Conservation (phyloP, 2,797 vertebrate genomes). For the Coregonus sp. region DNA sequence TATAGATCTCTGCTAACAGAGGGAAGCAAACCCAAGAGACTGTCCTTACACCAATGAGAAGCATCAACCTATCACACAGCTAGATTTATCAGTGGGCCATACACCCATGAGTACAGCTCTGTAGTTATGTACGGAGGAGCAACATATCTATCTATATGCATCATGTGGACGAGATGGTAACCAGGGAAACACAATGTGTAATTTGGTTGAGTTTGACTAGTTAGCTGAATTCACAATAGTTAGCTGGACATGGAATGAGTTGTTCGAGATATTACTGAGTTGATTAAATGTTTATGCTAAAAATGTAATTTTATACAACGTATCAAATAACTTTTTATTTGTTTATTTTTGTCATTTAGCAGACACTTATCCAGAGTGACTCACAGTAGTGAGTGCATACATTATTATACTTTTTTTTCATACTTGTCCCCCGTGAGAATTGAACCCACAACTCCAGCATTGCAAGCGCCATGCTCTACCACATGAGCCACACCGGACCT, state of each 20-base stretch:
- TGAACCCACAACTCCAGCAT: too few species aligned
- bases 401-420: too few species aligned
- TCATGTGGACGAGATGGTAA: slow-evolving; percentile 1
- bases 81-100: slow-evolving; percentile 73
- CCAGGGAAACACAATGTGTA: not conserved
- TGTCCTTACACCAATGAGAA: slow-evolving; percentile 76
- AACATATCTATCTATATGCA: not conserved
- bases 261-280: not conserved
- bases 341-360: too few species aligned
- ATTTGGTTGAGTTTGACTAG: not conserved
- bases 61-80: slow-evolving; percentile 70
- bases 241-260: not conserved
- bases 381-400: too few species aligned
- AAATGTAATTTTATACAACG: not conserved
- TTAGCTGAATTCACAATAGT: not conserved
- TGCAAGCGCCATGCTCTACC: too few species aligned
- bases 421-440: too few species aligned
- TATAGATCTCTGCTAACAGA: slow-evolving; percentile 75
- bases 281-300: not conserved
- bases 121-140: slow-evolving; percentile 43
- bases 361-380: too few species aligned
- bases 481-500: too few species aligned
- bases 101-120: slow-evolving; percentile 66
- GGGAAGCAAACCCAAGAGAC: slow-evolving; percentile 70
- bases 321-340: too few species aligned